A percentile compares a stretch with the other conserved stretches of the same genome.
Conservation (phyloP, 2,888 invertebrate genomes). For the Zaprionus lineosus region DNA sequence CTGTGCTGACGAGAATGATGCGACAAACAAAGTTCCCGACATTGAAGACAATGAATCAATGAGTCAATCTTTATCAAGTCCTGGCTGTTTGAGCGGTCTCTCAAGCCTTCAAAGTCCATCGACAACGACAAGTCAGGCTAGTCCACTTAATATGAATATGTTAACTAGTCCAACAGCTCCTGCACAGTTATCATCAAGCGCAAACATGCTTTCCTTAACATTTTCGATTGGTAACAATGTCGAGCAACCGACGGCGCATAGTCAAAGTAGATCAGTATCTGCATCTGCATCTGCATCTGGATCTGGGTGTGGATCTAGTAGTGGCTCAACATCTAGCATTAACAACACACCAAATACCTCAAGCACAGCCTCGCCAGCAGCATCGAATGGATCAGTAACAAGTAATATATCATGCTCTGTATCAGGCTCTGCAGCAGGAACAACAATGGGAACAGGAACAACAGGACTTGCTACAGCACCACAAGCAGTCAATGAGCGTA, state of each 20-base stretch:
- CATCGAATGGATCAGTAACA: slow-evolving; percentile 26
- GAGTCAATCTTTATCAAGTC: slow-evolving; percentile 85
- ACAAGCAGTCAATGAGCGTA: slow-evolving; percentile 49
- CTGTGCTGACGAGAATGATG: slow-evolving; percentile 85
- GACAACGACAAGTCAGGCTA: slow-evolving; percentile 89
- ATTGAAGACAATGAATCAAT: slow-evolving; percentile 86
- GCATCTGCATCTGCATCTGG: slow-evolving; percentile 19
- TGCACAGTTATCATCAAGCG: slow-evolving; percentile 35
- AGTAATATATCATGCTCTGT: too few relatives aligned
- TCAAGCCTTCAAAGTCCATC: slow-evolving; percentile 88
- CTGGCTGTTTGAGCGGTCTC: slow-evolving; percentile 87
- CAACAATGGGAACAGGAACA: slow-evolving; percentile 65
- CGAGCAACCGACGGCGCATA: slow-evolving; percentile 29
- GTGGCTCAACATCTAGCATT: slow-evolving; percentile 55
- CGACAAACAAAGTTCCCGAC: slow-evolving; percentile 85
- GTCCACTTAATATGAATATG: slow-evolving; percentile 90
- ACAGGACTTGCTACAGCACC: slow-evolving; percentile 8
- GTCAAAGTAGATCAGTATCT: slow-evolving; percentile 37
- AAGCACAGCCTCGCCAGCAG: slow-evolving; percentile 66
- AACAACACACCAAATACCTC: slow-evolving; percentile 70
- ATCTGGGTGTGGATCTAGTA: slow-evolving; percentile 46
- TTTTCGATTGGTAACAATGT: slow-evolving; percentile 12
- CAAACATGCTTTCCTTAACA: slow-evolving; percentile 12
- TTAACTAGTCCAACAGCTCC: slow-evolving; percentile 86
- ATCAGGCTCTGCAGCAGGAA: too few relatives aligned